Percentiles rank a stretch among this genome's conserved stretches.
Conservation (phyloP, 1,140 invertebrate species). For the Cyphomyrmex costatus region DNA sequence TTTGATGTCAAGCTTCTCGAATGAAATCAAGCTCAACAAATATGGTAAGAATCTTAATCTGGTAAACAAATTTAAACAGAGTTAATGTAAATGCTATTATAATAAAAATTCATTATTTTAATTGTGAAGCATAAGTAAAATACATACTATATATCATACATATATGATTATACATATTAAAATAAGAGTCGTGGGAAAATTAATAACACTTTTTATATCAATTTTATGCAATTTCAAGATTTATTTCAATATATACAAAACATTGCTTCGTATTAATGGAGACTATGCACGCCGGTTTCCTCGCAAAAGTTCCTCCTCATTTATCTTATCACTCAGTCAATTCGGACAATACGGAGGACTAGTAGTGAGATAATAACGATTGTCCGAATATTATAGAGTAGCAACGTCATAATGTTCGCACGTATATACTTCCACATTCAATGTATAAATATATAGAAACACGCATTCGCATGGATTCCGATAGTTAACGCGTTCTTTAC, state of each 20-base stretch:
- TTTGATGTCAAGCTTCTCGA: not conserved
- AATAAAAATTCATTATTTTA: conserved; percentile 18
- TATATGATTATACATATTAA: not conserved
- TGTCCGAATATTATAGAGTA: conserved; percentile 26
- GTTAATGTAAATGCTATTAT: not conserved
- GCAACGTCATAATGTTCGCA: not conserved
- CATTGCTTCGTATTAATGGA: conserved; percentile 75
- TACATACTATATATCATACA: too few species aligned
- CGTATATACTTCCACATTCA: conserved; percentile 45
- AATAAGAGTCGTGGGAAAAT: not conserved
- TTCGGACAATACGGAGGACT: conserved; percentile 38
- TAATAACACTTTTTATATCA: conserved; percentile 5
- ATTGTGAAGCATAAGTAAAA: not conserved
- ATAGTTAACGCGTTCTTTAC: conserved; percentile 8
- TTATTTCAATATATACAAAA: conserved; percentile 85
- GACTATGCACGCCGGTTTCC: conserved; percentile 58
- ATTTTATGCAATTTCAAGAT: conserved; percentile 77
- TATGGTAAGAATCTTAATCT: not conserved
- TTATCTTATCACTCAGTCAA: conserved; percentile 18
- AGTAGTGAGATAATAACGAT: conserved; percentile 33
- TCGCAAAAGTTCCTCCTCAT: conserved; percentile 21
- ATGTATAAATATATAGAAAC: conserved; percentile 83
- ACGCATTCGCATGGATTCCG: conserved; percentile 67
- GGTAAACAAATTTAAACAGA: not conserved
- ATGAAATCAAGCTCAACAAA: not conserved